Percentiles rank a stretch among this genome's conserved stretches.
These are phyloP conservation scores for Amphiura filiformis DNA, from an alignment of 35 echinoderm and acorn worm species.

Conservation along the genomic window DNA sequence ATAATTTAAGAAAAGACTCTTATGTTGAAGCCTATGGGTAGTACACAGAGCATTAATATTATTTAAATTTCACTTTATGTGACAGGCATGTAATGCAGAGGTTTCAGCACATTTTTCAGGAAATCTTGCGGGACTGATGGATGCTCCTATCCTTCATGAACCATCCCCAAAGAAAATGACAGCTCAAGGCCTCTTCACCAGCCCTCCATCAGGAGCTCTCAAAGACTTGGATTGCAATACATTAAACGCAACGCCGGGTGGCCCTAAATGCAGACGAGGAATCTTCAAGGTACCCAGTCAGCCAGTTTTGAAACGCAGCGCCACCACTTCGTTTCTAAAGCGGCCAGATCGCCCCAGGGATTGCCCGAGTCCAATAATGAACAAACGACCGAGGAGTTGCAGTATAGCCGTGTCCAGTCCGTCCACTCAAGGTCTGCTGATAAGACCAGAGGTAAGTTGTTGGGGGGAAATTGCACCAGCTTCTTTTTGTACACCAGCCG, in stretches of 20 bases:
- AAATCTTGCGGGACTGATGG: background rate
- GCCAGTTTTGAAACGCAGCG: constrained; percentile 27
- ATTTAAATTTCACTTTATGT: background rate
- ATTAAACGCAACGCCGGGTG: constrained; percentile 50
- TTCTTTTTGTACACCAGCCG: too few relatives aligned
- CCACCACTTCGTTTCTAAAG: constrained; percentile 71
- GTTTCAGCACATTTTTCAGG: background rate
- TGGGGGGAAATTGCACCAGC: too few relatives aligned
- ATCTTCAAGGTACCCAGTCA: constrained; percentile 92
- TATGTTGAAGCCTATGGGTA: too few relatives aligned
- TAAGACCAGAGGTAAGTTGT: background rate
- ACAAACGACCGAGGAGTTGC: constrained; percentile 71
- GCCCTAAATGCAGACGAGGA: constrained; percentile 71
- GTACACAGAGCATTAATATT: too few relatives aligned
- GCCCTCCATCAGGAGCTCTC: background rate
- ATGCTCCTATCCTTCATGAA: background rate
- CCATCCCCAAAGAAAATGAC: background rate
- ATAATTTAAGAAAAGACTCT: too few relatives aligned
- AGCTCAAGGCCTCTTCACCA: background rate
- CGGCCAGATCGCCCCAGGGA: constrained; percentile 79
- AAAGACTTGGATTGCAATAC: constrained; percentile 69
- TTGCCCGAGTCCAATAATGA: constrained; percentile 72
- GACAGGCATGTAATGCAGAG: background rate
- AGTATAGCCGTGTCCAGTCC: constrained; percentile 60
- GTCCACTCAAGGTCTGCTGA: background rate